Evolutionary conservation across 2,797 vertebrate species (phyloP).

Genomic region (Chloroceryle amazona): DNA sequence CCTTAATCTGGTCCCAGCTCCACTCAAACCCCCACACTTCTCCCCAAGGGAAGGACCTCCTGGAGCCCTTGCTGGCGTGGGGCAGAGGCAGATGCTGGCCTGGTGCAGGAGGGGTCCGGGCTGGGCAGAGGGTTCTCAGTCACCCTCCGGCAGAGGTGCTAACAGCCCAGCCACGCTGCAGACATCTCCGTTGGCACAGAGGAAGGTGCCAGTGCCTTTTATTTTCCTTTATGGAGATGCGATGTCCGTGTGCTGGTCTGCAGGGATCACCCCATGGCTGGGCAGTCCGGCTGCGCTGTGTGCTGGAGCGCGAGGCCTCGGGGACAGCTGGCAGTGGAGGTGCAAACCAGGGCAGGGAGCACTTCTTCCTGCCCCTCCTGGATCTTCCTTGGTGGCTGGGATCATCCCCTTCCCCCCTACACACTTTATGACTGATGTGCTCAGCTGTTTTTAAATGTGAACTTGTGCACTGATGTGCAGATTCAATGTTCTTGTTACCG

Average conservation of each 20-base stretch:
- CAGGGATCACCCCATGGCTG: constrained; percentile 5
- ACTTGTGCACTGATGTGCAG: constrained; percentile 81
- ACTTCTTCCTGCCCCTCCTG: constrained; percentile 54
- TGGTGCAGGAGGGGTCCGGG: fast-evolving
- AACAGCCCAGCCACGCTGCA: neutral
- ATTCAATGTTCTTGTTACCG: constrained; percentile 86
- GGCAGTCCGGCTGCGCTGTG: fast-evolving
- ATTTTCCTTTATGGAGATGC: neutral
- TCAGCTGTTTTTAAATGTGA: constrained; percentile 87
- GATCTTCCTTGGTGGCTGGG: constrained; percentile 75
- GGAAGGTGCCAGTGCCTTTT: constrained; percentile 74
- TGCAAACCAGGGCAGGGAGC: neutral
- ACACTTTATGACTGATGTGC: constrained; percentile 79
- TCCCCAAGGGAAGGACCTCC: neutral
- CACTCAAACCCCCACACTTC: fast-evolving
- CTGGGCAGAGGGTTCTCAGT: neutral
- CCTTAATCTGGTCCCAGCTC: neutral
- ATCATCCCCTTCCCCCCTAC: constrained; percentile 72
- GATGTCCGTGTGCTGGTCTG: neutral
- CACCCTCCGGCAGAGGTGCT: neutral
- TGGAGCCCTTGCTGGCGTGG: neutral
- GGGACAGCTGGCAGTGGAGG: constrained; percentile 48
- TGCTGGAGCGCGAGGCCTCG: neutral
- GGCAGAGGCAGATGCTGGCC: neutral
- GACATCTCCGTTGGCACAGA: constrained; percentile 64